Conservation (phyloP, 1,140 invertebrate genomes). For the Branchinecta lynchi region DNA sequence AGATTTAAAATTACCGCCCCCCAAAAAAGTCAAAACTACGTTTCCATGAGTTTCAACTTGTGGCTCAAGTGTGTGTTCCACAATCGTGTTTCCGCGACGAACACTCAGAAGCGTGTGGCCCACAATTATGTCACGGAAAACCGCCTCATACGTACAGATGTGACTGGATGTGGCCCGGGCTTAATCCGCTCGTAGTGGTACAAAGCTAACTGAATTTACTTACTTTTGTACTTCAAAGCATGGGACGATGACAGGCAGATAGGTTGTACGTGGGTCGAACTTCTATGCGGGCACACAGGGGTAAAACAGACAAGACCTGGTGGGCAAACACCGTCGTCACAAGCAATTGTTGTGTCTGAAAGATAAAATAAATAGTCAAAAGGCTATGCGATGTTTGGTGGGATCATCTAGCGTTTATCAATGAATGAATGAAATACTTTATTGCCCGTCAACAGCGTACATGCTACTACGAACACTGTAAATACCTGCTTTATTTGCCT, state of each 20-base stretch:
- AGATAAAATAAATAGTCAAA: background rate
- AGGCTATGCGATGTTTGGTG: too few relatives aligned
- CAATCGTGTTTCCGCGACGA: background rate
- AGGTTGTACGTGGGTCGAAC: background rate
- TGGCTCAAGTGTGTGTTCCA: too few relatives aligned
- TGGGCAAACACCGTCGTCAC: background rate
- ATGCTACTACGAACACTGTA: too few relatives aligned
- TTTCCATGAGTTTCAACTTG: too few relatives aligned
- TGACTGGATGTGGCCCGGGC: too few relatives aligned
- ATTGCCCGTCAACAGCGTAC: too few relatives aligned
- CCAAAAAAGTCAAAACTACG: too few relatives aligned
- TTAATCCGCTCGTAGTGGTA: background rate
- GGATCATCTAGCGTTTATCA: too few relatives aligned
- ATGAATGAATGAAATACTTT: too few relatives aligned
- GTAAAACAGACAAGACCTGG: background rate
- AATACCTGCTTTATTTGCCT: too few relatives aligned
- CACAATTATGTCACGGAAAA: background rate
- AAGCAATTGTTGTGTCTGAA: background rate
- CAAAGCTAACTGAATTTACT: background rate
- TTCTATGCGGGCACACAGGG: background rate
- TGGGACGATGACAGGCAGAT: background rate
- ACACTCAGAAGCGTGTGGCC: background rate
- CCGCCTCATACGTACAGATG: too few relatives aligned
- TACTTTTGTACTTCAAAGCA: slow-evolving; percentile 1
- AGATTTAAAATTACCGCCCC: background rate